Conservation (phyloP, 2,797 vertebrate species). For the Melanotaenia pygmaea region DNA sequence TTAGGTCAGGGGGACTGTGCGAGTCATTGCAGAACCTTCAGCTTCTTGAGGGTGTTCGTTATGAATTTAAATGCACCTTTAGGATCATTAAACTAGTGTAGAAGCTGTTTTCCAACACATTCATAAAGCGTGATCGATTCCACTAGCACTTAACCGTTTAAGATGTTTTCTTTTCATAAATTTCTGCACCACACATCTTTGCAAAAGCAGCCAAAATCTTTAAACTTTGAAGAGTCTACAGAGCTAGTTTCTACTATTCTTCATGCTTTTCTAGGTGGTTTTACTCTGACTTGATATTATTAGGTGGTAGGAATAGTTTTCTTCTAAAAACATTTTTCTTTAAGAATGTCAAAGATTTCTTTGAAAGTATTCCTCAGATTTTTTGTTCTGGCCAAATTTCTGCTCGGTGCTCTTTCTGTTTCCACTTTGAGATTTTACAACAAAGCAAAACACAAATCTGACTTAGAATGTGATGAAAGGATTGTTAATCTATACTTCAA, state of each 20-base stretch:
- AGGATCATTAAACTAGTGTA: conserved; percentile 2
- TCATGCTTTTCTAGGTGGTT: neutral
- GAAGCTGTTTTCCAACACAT: neutral
- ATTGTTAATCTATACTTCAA: neutral
- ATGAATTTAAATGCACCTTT: neutral
- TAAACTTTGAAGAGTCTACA: neutral
- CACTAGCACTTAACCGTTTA: neutral
- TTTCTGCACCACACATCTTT: neutral
- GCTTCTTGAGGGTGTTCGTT: neutral
- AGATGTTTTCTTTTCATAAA: neutral
- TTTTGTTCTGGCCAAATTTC: neutral
- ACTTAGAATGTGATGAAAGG: neutral
- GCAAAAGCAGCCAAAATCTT: neutral
- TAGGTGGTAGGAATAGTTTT: neutral
- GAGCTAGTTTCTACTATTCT: neutral
- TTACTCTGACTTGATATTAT: too few relatives aligned
- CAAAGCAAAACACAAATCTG: neutral
- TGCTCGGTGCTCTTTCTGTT: neutral
- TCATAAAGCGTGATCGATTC: neutral
- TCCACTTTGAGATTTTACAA: neutral
- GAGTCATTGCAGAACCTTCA: neutral
- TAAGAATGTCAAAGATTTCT: neutral
- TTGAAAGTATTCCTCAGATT: neutral
- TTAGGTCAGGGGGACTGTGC: neutral
- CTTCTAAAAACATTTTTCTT: neutral